These are phyloP conservation scores for Cenopis cana DNA, from an alignment of 2,888 invertebrate species.

Conservation along the genomic window DNA sequence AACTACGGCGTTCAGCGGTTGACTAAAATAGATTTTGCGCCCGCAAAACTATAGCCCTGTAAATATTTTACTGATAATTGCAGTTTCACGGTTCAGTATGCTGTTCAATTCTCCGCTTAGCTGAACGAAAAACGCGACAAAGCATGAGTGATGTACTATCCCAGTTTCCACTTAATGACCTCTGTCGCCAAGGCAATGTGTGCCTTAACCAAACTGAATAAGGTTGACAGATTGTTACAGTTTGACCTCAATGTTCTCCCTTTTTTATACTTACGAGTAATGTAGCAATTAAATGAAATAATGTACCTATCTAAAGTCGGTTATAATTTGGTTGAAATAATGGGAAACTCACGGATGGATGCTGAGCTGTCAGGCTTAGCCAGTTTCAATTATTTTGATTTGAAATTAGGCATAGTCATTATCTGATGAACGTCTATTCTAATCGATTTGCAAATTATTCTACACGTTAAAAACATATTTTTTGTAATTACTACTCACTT, in stretches of 20 bases:
- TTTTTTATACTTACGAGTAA: constrained; percentile 33
- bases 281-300: constrained; percentile 37
- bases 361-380: not conserved
- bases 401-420: no score
- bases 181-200: not conserved
- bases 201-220: not conserved
- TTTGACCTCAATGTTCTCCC: constrained; percentile 34
- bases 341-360: not conserved
- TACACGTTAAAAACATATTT: no score
- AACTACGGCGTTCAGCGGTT: not conserved
- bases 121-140: constrained; percentile 44
- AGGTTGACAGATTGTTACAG: not conserved
- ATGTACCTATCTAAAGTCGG: not conserved
- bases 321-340: constrained; percentile 3
- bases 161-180: constrained; percentile 20
- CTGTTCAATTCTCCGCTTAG: constrained; percentile 39
- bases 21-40: not conserved
- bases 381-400: not conserved
- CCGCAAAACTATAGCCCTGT: constrained; percentile 2
- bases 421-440: no score
- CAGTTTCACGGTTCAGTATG: constrained; percentile 32
- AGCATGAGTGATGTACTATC: constrained; percentile 40
- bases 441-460: no score
- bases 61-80: constrained; percentile 32
- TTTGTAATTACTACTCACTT: no score